These are phyloP conservation scores for Chydorus sphaericus DNA, from an alignment of 2,888 invertebrate genomes.

Conservation along the genomic window DNA sequence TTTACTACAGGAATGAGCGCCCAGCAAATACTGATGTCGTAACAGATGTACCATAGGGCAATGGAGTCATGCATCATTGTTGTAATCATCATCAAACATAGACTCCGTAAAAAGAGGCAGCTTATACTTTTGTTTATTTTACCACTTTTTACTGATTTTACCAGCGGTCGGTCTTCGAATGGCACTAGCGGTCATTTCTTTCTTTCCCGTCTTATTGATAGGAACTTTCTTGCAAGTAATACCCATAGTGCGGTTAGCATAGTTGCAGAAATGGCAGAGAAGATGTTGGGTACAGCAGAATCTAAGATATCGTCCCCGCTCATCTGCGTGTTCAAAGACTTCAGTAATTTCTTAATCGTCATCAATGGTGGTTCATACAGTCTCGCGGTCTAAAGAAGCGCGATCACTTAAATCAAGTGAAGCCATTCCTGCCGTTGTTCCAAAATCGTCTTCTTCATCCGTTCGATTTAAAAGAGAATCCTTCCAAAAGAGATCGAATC, in stretches of 20 bases:
- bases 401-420: neutral
- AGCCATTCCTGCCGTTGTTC: neutral
- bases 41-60: no score
- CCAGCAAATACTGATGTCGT: no score
- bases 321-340: constrained; percentile 1
- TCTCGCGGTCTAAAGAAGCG: neutral
- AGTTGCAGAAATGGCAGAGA: no score
- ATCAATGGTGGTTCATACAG: neutral
- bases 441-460: neutral
- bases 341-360: constrained; percentile 1
- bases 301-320: neutral
- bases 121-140: no score
- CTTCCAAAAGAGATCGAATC: neutral
- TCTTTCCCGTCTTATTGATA: neutral
- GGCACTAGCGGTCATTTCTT: neutral
- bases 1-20: no score
- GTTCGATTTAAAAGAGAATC: neutral
- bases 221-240: no score
- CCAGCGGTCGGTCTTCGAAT: no score
- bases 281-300: neutral
- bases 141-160: no score
- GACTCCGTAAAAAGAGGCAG: no score
- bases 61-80: no score
- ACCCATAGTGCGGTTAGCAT: no score
- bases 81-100: no score